Conservation (phyloP, 2,797 vertebrate genomes). For the Mareca strepera region DNA sequence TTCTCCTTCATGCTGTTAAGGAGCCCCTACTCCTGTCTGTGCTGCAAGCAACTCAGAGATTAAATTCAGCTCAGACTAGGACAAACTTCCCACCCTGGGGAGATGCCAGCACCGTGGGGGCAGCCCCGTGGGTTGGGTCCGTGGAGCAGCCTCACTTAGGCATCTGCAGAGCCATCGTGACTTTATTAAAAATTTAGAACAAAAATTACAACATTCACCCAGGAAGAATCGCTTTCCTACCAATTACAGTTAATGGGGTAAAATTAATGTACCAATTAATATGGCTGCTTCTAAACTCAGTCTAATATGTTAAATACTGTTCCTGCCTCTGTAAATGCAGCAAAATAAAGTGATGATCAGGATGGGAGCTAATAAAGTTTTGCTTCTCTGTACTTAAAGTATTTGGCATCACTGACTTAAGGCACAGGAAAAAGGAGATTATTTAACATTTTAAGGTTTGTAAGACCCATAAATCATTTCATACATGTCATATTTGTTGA, state of each 20-base stretch:
- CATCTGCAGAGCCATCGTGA: neutral
- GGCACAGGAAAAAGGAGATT: slow-evolving; percentile 75
- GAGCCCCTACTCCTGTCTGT: neutral
- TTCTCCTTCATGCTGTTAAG: neutral
- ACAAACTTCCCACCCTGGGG: neutral
- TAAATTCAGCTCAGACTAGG: neutral
- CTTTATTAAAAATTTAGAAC: slow-evolving; percentile 72
- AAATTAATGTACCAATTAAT: slow-evolving; percentile 85
- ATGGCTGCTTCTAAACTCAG: slow-evolving; percentile 62
- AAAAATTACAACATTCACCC: slow-evolving; percentile 63
- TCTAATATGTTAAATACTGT: slow-evolving; percentile 40
- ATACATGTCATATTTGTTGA: slow-evolving; percentile 80
- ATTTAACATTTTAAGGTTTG: slow-evolving; percentile 85
- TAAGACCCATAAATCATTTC: slow-evolving; percentile 81
- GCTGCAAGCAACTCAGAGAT: neutral
- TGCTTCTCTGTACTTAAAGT: slow-evolving; percentile 75
- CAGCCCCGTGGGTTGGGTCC: fast-evolving
- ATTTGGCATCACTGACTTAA: slow-evolving; percentile 76
- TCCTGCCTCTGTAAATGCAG: neutral
- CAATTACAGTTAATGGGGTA: slow-evolving; percentile 78
- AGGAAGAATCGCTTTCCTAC: slow-evolving; percentile 69
- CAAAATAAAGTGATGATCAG: slow-evolving; percentile 37
- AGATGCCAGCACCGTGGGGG: fast-evolving
- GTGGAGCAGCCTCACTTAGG: neutral
- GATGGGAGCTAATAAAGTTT: slow-evolving; percentile 75